Conservation (phyloP, 2,113 vertebrate species). For the Seriola rivoliana region DNA sequence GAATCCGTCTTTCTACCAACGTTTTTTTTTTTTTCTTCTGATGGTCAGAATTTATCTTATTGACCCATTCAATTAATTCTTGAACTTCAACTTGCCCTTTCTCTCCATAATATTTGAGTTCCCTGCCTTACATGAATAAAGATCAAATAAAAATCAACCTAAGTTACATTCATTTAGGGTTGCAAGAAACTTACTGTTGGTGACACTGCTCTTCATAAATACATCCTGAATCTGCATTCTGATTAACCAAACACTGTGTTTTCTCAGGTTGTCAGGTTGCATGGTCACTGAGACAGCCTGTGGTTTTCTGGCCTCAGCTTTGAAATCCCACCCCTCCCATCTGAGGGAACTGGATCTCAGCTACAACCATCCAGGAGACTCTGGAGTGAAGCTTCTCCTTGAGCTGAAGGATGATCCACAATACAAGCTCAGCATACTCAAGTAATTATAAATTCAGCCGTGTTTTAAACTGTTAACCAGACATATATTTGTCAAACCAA, state of each 20-base stretch:
- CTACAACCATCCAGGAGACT: constrained; percentile 61
- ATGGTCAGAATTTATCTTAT: too few species aligned
- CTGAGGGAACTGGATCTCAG: constrained; percentile 73
- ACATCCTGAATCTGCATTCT: not conserved
- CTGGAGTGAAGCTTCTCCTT: not conserved
- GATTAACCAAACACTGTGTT: not conserved
- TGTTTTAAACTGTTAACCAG: not conserved
- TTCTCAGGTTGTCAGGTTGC: constrained; percentile 72
- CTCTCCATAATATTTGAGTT: too few species aligned
- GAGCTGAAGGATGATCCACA: not conserved
- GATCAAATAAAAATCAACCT: too few species aligned
- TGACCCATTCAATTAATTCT: too few species aligned
- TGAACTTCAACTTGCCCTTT: too few species aligned
- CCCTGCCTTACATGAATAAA: too few species aligned
- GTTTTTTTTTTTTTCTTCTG: too few species aligned
- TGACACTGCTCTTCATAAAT: too few species aligned
- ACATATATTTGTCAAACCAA: too few species aligned
- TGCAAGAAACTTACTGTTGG: too few species aligned
- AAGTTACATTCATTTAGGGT: too few species aligned
- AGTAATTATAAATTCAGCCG: constrained; percentile 21
- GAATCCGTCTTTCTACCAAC: too few species aligned
- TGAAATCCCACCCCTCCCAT: constrained; percentile 33
- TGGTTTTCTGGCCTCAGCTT: constrained; percentile 43
- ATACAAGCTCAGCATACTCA: constrained; percentile 8
- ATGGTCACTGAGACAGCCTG: constrained; percentile 60